Conservation (phyloP, 2,797 vertebrate genomes). For the Pipistrellus nathusii region DNA sequence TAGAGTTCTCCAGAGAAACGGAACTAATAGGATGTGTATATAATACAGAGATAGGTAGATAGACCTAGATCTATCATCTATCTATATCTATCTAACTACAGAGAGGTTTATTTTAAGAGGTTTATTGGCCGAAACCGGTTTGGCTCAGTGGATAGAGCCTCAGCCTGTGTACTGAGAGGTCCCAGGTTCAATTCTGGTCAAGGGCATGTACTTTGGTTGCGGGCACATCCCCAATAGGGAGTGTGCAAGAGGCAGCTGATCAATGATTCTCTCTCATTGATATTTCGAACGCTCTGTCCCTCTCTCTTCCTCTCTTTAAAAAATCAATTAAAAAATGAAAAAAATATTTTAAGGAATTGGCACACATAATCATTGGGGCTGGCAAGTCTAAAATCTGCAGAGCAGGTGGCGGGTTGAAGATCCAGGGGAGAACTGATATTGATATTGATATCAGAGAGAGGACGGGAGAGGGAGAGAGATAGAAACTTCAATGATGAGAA, state of each 20-base stretch:
- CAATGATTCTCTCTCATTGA: too few relatives aligned
- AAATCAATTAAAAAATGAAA: too few relatives aligned
- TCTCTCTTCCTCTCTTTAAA: too few relatives aligned
- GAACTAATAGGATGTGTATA: background rate
- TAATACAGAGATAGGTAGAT: background rate
- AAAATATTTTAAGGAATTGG: background rate
- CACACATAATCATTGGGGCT: background rate
- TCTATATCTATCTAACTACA: background rate
- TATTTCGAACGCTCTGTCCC: too few relatives aligned
- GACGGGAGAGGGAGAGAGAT: background rate
- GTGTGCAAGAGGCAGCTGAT: too few relatives aligned
- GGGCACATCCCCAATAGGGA: too few relatives aligned
- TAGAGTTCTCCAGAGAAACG: slow-evolving; percentile 27
- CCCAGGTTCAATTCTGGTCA: too few relatives aligned
- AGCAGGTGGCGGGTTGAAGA: background rate
- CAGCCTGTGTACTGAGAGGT: too few relatives aligned
- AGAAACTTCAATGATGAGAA: background rate
- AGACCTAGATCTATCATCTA: background rate
- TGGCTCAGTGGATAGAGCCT: too few relatives aligned
- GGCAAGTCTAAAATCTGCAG: background rate
- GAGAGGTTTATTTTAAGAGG: slow-evolving; percentile 24
- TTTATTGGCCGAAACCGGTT: background rate
- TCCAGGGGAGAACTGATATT: background rate
- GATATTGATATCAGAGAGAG: background rate
- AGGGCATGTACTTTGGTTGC: too few relatives aligned